A percentile compares a stretch with the other conserved stretches of the same genome.
These are phyloP conservation scores for Glaucopsyche alexis DNA, from an alignment of 2,888 invertebrate genomes.

Conservation along the genomic window DNA sequence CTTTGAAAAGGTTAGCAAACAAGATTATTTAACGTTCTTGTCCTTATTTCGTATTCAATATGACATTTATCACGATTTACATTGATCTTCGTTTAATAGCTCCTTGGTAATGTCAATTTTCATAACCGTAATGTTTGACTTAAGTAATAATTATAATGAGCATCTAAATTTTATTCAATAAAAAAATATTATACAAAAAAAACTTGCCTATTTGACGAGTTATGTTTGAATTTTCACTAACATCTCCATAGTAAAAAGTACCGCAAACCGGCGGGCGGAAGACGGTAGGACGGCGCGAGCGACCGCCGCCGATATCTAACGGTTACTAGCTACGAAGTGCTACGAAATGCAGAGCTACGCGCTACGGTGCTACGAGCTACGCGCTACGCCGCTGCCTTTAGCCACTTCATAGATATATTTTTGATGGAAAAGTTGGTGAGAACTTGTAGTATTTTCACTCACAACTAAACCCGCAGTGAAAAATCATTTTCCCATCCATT, in stretches of 20 bases:
- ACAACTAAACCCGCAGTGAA: neutral
- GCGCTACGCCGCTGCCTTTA: neutral
- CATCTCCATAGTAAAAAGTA: constrained; percentile 26
- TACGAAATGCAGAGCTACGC: constrained; percentile 41
- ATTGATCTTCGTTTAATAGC: constrained; percentile 16
- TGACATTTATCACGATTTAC: constrained; percentile 17
- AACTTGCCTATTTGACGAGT: constrained; percentile 21
- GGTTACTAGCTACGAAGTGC: constrained; percentile 52
- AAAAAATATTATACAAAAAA: neutral
- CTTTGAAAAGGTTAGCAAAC: neutral
- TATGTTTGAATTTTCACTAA: constrained; percentile 8
- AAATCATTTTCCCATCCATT: constrained; percentile 5
- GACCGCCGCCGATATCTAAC: constrained; percentile 51
- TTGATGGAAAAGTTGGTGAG: constrained; percentile 9
- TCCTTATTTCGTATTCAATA: constrained; percentile 11
- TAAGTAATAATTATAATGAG: neutral
- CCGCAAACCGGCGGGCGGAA: constrained; percentile 41
- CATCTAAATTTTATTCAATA: neutral
- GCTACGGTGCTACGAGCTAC: constrained; percentile 13
- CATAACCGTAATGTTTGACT: neutral
- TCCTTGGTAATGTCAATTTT: constrained; percentile 1
- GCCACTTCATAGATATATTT: neutral
- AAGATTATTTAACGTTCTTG: neutral
- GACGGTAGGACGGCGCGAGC: constrained; percentile 50
- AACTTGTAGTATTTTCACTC: constrained; percentile 5